These are phyloP conservation scores for Rostratula benghalensis DNA, from an alignment of 2,113 vertebrate genomes.

Conservation along the genomic window DNA sequence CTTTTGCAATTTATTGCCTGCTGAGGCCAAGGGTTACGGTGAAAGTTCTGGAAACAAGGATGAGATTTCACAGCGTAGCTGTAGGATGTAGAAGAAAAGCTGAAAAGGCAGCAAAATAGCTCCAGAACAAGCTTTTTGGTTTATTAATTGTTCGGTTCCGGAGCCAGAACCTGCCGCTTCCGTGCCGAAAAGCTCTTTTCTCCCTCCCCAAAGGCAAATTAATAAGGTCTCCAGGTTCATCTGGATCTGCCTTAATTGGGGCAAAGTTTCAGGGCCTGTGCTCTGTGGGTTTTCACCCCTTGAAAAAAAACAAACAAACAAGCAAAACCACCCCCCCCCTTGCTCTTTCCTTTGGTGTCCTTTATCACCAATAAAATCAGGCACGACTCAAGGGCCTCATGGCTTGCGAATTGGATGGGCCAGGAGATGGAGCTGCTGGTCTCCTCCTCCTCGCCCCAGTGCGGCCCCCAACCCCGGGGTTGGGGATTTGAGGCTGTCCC, in stretches of 20 bases:
- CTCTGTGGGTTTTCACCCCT: neutral
- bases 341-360: neutral
- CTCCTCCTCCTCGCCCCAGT: neutral
- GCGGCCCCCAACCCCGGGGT: accelerated
- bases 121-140: neutral
- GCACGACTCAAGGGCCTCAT: neutral
- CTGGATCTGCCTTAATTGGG: neutral
- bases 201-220: neutral
- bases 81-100: neutral
- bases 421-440: neutral
- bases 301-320: neutral
- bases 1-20: constrained; percentile 23
- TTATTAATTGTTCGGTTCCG: neutral
- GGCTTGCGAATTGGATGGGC: neutral
- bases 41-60: constrained; percentile 27
- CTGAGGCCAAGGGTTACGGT: neutral
- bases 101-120: neutral
- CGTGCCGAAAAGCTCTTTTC: neutral
- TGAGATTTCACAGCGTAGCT: neutral
- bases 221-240: neutral
- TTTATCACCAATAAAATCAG: constrained; percentile 20
- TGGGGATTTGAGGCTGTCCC: neutral
- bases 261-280: neutral
- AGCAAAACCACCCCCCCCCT: neutral
- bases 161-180: neutral